Percentiles rank a stretch among this genome's conserved stretches.
Evolutionary conservation across 2,113 vertebrate species (phyloP).

Genomic region (Cnemophilus loriae): DNA sequence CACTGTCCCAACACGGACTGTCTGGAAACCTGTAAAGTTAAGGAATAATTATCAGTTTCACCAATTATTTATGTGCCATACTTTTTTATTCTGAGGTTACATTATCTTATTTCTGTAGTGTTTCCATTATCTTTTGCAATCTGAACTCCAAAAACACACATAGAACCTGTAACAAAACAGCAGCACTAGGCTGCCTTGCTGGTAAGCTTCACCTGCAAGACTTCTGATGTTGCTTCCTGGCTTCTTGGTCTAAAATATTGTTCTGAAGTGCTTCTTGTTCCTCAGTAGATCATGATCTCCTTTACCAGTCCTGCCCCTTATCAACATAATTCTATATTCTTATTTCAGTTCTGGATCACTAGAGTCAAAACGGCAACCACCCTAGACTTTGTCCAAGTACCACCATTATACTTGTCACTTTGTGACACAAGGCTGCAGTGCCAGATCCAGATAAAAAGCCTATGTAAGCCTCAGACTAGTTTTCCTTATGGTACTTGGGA

Average conservation of each 20-base stretch:
- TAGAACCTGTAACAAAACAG: not conserved
- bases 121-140: not conserved
- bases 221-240: not conserved
- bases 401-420: not conserved
- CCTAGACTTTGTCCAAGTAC: not conserved
- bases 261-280: not conserved
- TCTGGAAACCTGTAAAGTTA: conserved; percentile 87
- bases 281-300: not conserved
- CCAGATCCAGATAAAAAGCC: not conserved
- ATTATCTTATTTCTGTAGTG: not conserved
- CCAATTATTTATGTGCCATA: not conserved
- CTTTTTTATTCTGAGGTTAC: not conserved
- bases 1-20: conserved; percentile 92
- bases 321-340: not conserved
- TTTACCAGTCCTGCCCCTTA: not conserved
- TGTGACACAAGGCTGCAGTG: not conserved
- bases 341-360: not conserved
- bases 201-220: not conserved
- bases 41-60: not conserved
- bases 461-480: not conserved
- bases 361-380: not conserved
- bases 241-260: not conserved
- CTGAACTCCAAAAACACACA: not conserved
- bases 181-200: not conserved
- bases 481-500: not conserved